A percentile compares a stretch with the other conserved stretches of the same genome.
Conservation (phyloP, 2,113 vertebrate species). For the Heteronetta atricapilla region DNA sequence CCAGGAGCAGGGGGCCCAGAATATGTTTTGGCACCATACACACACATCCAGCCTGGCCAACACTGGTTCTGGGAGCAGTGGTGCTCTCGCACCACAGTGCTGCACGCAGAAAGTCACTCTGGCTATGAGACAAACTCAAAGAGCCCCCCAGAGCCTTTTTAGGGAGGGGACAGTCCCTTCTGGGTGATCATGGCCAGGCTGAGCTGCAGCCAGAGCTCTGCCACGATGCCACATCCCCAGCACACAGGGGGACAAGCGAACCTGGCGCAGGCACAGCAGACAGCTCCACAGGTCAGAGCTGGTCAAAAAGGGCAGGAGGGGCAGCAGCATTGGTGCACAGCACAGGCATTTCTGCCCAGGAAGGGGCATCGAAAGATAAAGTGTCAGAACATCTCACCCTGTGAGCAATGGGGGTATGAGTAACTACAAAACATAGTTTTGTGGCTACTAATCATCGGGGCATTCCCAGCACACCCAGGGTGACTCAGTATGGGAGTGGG, state of each 20-base stretch:
- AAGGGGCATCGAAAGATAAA: neutral
- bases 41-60: neutral
- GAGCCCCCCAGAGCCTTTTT: neutral
- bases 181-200: neutral
- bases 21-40: fast-evolving
- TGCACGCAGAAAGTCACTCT: fast-evolving
- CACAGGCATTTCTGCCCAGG: fast-evolving
- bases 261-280: neutral
- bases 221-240: fast-evolving
- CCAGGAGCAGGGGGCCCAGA: neutral
- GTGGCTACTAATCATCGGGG: neutral
- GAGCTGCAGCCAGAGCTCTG: neutral
- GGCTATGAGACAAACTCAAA: neutral
- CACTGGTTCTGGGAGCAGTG: fast-evolving
- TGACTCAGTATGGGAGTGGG: conserved; percentile 57
- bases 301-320: neutral
- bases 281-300: neutral
- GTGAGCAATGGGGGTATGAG: fast-evolving
- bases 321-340: fast-evolving
- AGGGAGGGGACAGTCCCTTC: neutral
- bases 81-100: too few relatives aligned
- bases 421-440: fast-evolving
- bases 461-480: conserved; percentile 24
- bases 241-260: fast-evolving
- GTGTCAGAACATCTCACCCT: neutral